These are phyloP conservation scores for Gymnoscopelus braueri DNA, from an alignment of 2,797 vertebrate genomes.

Conservation along the genomic window DNA sequence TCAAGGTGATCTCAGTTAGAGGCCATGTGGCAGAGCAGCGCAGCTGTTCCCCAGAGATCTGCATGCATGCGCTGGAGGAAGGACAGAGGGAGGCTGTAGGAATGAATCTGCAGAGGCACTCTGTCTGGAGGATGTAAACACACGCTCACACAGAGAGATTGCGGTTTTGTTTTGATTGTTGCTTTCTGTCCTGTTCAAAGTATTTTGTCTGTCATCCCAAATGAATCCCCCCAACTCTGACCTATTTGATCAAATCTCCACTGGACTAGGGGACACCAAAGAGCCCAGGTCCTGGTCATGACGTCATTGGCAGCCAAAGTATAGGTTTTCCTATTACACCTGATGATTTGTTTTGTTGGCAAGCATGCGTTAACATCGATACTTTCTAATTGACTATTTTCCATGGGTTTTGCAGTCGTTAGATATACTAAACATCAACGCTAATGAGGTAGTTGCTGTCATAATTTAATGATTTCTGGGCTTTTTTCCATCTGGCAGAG, in stretches of 20 bases:
- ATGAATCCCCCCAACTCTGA: slow-evolving; percentile 1
- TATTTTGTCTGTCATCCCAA: slow-evolving; percentile 9
- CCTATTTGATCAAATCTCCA: neutral
- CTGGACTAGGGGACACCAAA: neutral
- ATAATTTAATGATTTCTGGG: slow-evolving; percentile 65
- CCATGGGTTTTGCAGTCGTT: slow-evolving; percentile 51
- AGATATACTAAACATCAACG: slow-evolving; percentile 48
- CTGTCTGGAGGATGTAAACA: neutral
- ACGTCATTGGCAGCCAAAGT: slow-evolving; percentile 11
- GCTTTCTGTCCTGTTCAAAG: slow-evolving; percentile 29
- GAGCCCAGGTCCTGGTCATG: neutral
- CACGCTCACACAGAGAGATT: neutral
- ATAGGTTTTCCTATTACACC: slow-evolving; percentile 8
- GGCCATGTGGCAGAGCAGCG: slow-evolving; percentile 28
- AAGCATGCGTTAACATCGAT: slow-evolving; percentile 25
- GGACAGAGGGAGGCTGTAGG: slow-evolving; percentile 22
- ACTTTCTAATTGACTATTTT: slow-evolving; percentile 38
- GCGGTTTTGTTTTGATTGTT: slow-evolving; percentile 23
- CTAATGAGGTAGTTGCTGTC: slow-evolving; percentile 64
- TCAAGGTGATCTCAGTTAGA: slow-evolving; percentile 35
- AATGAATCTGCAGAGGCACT: slow-evolving; percentile 42
- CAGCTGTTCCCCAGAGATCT: slow-evolving; percentile 30
- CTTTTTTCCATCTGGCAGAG: slow-evolving; percentile 64
- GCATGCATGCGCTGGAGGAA: slow-evolving; percentile 4
- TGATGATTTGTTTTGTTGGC: slow-evolving; percentile 35